Evolutionary conservation across 2,113 vertebrate species (phyloP).

Genomic region (Acrocephalus kingi): DNA sequence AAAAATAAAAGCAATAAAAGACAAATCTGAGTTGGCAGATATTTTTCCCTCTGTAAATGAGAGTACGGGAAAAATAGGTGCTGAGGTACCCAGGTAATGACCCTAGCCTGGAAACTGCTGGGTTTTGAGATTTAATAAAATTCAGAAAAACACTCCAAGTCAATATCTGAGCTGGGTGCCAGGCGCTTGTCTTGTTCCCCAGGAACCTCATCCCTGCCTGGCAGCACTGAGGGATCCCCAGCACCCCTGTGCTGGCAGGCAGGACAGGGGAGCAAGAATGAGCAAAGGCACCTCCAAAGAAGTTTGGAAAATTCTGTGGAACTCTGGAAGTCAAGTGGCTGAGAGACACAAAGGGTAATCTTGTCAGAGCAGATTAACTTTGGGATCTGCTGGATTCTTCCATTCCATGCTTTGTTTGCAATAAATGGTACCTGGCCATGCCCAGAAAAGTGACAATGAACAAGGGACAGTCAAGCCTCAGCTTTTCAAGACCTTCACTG

Average conservation of each 20-base stretch:
- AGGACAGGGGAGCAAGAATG: not conserved
- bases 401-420: not conserved
- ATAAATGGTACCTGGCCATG: not conserved
- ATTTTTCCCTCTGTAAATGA: not conserved
- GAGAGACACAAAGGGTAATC: not conserved
- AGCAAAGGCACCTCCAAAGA: not conserved
- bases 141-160: not conserved
- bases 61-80: not conserved
- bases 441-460: not conserved
- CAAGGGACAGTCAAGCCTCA: not conserved
- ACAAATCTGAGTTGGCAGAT: not conserved
- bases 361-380: not conserved
- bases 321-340: not conserved
- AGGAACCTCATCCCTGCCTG: not conserved
- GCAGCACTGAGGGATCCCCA: not conserved
- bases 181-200: not conserved
- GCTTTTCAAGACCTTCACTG: not conserved
- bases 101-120: not conserved
- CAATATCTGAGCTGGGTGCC: not conserved
- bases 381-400: not conserved
- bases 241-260: not conserved
- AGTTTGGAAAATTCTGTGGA: not conserved
- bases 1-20: not conserved
- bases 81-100: not conserved
- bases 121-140: not conserved